These are phyloP conservation scores for Poecile montanus DNA, from an alignment of 2,797 vertebrate genomes.

Conservation along the genomic window DNA sequence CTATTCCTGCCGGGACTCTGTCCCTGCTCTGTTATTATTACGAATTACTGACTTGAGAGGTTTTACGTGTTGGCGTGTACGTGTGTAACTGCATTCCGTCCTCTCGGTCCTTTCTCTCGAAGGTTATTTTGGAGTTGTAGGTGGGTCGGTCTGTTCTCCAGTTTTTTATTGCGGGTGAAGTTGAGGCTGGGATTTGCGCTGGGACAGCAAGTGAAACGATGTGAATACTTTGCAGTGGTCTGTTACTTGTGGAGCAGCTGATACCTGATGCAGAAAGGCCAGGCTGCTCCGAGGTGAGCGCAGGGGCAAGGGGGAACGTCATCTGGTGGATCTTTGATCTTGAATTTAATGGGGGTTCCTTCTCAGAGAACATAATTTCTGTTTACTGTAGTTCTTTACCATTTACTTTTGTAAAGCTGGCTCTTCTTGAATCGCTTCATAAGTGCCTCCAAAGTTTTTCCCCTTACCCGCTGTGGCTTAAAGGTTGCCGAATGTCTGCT, in stretches of 20 bases:
- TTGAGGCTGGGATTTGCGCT: background rate
- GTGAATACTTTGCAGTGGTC: background rate
- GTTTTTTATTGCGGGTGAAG: background rate
- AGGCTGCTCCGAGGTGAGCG: background rate
- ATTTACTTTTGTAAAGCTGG: background rate
- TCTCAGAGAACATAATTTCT: background rate
- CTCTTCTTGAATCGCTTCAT: accelerated
- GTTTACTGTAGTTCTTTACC: background rate
- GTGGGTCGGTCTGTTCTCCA: background rate
- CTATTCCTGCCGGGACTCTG: background rate
- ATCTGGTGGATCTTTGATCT: background rate
- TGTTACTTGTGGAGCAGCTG: background rate
- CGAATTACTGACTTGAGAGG: background rate
- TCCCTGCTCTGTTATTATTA: background rate
- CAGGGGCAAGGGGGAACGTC: background rate
- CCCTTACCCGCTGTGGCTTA: background rate
- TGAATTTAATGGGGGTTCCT: background rate
- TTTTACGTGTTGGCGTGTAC: accelerated
- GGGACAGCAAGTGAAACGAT: background rate
- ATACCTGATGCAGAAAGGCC: background rate
- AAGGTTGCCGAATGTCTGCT: background rate
- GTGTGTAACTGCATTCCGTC: background rate
- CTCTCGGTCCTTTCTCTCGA: background rate
- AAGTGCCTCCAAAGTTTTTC: background rate
- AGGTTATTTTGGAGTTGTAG: background rate